Percentiles rank a stretch among this genome's conserved stretches.
These are phyloP conservation scores for Sminthurinus signatus DNA, from an alignment of 1,140 invertebrate genomes.

Conservation along the genomic window DNA sequence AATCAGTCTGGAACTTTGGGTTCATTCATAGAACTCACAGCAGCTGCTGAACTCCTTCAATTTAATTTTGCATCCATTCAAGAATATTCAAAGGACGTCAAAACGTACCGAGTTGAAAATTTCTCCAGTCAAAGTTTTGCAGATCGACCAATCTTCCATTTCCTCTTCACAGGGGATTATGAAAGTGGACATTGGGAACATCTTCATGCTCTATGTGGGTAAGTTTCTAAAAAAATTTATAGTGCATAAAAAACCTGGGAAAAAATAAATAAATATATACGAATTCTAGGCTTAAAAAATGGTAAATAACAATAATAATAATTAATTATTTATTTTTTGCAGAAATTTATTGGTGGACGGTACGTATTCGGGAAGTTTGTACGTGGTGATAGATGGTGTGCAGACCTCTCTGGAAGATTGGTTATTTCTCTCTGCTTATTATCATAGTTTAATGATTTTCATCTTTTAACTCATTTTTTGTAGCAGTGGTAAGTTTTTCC, in stretches of 20 bases:
- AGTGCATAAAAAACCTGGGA: no score
- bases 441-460: no score
- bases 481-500: no score
- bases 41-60: slow-evolving; percentile 14
- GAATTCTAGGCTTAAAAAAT: no score
- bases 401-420: slow-evolving; percentile 16
- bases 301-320: no score
- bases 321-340: background rate
- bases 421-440: background rate
- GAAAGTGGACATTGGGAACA: slow-evolving; percentile 25
- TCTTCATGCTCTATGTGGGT: no score
- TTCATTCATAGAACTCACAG: slow-evolving; percentile 18
- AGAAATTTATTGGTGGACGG: background rate
- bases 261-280: no score
- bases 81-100: slow-evolving; percentile 7
- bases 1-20: slow-evolving; percentile 7
- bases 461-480: no score
- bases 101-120: slow-evolving; percentile 21
- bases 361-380: background rate
- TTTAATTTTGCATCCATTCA: slow-evolving; percentile 24
- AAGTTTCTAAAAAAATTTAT: no score
- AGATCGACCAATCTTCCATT: background rate
- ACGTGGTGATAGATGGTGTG: slow-evolving; percentile 3
- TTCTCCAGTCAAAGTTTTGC: background rate
- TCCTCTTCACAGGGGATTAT: slow-evolving; percentile 22